Percentiles rank a stretch among this genome's conserved stretches.
Evolutionary conservation across 2,888 invertebrate species (phyloP).

Genomic region (Pterostichus madidus): DNA sequence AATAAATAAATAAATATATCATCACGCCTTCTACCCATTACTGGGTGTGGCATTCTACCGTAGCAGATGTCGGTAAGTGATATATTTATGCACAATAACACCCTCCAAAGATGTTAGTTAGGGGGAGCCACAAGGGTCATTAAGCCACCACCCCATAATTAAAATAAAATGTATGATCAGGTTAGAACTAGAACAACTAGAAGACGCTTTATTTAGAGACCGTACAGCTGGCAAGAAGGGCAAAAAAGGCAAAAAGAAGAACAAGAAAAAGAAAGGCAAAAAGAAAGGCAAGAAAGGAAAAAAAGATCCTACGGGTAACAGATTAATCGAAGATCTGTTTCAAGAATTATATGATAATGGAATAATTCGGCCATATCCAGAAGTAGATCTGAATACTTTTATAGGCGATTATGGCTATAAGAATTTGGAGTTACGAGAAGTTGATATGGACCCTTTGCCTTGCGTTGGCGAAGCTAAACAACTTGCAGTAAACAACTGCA

Average conservation of each 20-base stretch:
- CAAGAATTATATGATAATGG: slow-evolving; percentile 85
- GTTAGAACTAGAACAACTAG: slow-evolving; percentile 68
- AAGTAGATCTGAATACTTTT: slow-evolving; percentile 81
- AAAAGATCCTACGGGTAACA: slow-evolving; percentile 83
- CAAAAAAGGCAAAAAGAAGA: slow-evolving; percentile 72
- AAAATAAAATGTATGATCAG: slow-evolving; percentile 2
- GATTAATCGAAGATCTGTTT: slow-evolving; percentile 83
- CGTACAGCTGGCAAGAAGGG: too few relatives aligned
- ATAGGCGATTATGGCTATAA: slow-evolving; percentile 85
- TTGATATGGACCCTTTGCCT: slow-evolving; percentile 77
- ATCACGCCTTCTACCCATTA: too few relatives aligned
- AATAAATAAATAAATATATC: too few relatives aligned
- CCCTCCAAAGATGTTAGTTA: too few relatives aligned
- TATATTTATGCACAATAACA: too few relatives aligned
- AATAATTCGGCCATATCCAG: slow-evolving; percentile 84
- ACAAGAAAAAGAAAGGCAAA: slow-evolving; percentile 72
- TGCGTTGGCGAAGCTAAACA: slow-evolving; percentile 82
- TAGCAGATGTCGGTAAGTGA: too few relatives aligned
- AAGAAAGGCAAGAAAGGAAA: slow-evolving; percentile 76
- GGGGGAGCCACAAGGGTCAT: too few relatives aligned
- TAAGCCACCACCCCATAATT: too few relatives aligned
- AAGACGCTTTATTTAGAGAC: slow-evolving; percentile 63
- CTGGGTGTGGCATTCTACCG: too few relatives aligned
- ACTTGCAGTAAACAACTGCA: slow-evolving; percentile 81
- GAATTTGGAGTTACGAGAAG: slow-evolving; percentile 78